Evolutionary conservation across 1,140 invertebrate genomes (phyloP).

Genomic region (Drosophila tropicalis): DNA sequence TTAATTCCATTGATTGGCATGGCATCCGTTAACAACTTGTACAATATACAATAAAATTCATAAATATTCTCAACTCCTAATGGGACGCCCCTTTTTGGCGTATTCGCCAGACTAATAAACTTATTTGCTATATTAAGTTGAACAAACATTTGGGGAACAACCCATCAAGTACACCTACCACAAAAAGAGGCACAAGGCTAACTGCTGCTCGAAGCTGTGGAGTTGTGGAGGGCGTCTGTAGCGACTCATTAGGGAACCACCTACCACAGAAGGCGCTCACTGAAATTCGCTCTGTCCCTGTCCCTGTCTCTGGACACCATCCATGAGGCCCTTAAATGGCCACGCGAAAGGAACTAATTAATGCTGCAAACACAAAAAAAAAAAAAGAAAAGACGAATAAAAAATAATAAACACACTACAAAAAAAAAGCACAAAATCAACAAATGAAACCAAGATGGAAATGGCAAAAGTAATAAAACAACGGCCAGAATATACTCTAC

Average conservation of each 20-base stretch:
- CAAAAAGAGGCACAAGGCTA: background rate
- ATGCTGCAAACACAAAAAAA: conserved; percentile 62
- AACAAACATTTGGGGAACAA: conserved; percentile 60
- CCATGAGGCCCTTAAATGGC: conserved; percentile 44
- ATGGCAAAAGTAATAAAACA: background rate
- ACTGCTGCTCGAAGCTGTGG: background rate
- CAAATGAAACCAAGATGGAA: conserved; percentile 62
- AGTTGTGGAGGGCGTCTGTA: conserved; percentile 59
- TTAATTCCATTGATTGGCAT: background rate
- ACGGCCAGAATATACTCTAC: conserved; percentile 33
- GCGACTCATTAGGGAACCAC: conserved; percentile 75
- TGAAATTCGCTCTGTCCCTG: background rate
- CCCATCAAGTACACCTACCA: conserved; percentile 70
- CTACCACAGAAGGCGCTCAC: conserved; percentile 40
- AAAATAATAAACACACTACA: conserved; percentile 1
- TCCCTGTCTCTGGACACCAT: conserved; percentile 15
- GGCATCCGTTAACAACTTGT: conserved; percentile 6
- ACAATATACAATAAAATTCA: conserved; percentile 12
- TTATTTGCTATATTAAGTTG: conserved; percentile 72
- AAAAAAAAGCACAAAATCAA: conserved; percentile 49
- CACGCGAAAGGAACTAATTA: conserved; percentile 75
- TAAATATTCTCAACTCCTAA: conserved; percentile 1
- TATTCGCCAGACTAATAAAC: conserved; percentile 66
- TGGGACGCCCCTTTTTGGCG: conserved; percentile 43
- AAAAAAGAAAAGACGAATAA: background rate